A percentile compares a stretch with the other conserved stretches of the same genome.
phyloP scores from a whole-genome alignment of 64 coral and sea anemone species.

The Montipora cactus region DNA sequence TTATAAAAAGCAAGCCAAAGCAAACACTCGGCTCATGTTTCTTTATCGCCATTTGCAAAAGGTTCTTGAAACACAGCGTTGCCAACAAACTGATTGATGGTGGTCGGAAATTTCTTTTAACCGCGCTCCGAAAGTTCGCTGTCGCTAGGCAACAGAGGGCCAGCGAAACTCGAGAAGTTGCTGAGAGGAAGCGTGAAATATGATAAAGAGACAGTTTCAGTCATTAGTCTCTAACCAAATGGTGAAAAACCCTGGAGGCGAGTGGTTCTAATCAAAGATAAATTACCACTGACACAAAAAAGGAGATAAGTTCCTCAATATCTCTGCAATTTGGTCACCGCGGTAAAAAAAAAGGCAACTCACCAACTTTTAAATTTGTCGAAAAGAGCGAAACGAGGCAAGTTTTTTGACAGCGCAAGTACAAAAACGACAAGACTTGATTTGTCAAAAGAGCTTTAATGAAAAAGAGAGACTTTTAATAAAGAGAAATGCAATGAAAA shows the following conservation, averaged over 20 bases:
- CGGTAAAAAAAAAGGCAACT: not conserved
- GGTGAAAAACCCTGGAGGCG: not conserved
- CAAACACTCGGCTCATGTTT: slow-evolving; percentile 1
- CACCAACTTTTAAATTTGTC: not conserved
- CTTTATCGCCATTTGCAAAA: slow-evolving; percentile 1
- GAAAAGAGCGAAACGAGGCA: not conserved
- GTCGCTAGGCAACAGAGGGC: slow-evolving; percentile 22
- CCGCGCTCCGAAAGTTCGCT: not conserved
- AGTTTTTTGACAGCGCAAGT: not conserved
- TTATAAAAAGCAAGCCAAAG: not conserved
- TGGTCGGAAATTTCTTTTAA: slow-evolving; percentile 40
- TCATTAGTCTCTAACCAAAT: not conserved
- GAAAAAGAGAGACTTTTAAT: slow-evolving; percentile 26
- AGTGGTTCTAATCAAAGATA: slow-evolving; percentile 15
- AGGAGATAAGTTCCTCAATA: slow-evolving; percentile 1
- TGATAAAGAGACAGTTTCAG: slow-evolving; percentile 16
- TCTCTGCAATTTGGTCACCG: not conserved
- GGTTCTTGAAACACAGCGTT: slow-evolving; percentile 2
- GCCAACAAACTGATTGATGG: slow-evolving; percentile 39
- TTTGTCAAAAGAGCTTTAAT: not conserved
- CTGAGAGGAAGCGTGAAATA: slow-evolving; percentile 41
- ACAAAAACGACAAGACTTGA: not conserved
- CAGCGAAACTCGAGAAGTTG: slow-evolving; percentile 6
- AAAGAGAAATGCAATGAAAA: slow-evolving; percentile 8
- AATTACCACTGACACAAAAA: slow-evolving; percentile 3